phyloP scores from a whole-genome alignment of 2,113 vertebrate genomes.

The Ramphastos sulfuratus region DNA sequence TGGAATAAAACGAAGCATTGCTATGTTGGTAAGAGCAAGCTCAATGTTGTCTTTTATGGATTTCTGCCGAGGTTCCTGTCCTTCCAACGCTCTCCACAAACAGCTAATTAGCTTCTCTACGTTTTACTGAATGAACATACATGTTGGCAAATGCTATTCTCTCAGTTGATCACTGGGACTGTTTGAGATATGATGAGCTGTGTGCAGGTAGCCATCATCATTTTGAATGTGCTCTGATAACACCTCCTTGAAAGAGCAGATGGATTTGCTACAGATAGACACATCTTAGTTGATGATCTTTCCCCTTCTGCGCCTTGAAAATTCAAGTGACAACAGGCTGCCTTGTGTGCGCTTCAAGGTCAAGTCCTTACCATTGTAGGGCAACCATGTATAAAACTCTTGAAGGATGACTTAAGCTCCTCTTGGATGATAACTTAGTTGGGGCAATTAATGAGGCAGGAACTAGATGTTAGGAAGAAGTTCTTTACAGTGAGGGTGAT shows the following conservation, averaged over 20 bases:
- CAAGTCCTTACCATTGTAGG: neutral
- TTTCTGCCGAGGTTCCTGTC: neutral
- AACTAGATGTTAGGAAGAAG: too few relatives aligned
- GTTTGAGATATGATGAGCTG: neutral
- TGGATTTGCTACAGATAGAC: neutral
- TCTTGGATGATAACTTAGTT: neutral
- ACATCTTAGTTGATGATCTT: neutral
- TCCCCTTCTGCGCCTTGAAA: neutral
- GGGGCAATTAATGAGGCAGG: too few relatives aligned
- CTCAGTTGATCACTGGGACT: neutral
- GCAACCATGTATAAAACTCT: neutral
- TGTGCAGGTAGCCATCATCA: neutral
- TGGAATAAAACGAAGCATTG: neutral
- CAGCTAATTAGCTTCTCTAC: neutral
- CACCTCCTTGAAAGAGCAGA: neutral
- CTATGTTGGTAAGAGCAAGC: neutral
- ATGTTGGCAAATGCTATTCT: neutral
- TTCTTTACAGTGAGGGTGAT: too few relatives aligned
- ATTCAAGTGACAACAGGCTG: neutral
- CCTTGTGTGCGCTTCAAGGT: neutral
- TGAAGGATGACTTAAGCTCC: neutral
- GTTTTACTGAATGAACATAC: neutral
- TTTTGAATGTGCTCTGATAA: neutral
- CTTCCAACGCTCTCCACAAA: neutral
- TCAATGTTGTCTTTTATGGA: neutral